Evolutionary conservation across 2,113 vertebrate species (phyloP), one percentile per base, ranked within the genome.

Genomic region (Microcebus tavaratra): DNA sequence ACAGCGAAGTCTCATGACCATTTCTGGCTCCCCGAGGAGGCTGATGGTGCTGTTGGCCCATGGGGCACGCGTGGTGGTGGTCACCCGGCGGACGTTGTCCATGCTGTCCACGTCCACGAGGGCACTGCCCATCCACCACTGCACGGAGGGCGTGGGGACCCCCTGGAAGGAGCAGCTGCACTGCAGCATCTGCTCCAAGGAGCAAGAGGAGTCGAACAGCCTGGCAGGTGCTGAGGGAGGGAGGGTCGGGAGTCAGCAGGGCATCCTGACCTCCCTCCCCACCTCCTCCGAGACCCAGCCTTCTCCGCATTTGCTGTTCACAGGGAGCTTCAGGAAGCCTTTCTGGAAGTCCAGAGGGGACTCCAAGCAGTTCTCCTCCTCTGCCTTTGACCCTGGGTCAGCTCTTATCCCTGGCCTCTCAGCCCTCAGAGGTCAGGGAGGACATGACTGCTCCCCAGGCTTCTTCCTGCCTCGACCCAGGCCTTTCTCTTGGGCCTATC

Each of bases 41-140:
- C 0, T 31, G 45, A 97, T 29, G 94, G 96, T 94, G 86, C 88
- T 97, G 55, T 95, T 95, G 88, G 57, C 59, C 97, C 96, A 97
- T 63, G 79, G 29, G 6, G 9, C 55, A 29, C 3, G 4, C 0
- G 5, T 25, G 63, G 5, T 63, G 4, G 55, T 75, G 15, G 42
- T 88, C 78, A 90, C 57, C 31, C 31, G 78, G 48, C 80, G n/a
- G 94, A n/a, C 10, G 12, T 3, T 18, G 3, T 57, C 5, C 18
- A 17, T 20, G 36, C 55, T 72, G 10, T 57, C 67, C 25, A 15
- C 9, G 39, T 0, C 27, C 76, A 87, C 73, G 2, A 36, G 81
- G 14, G 2, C 39, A 5, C 45, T 79, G 27, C 84, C 61, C 79
- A 97, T 0, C 79, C 81, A 17, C 96, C 96, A 96, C 73, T 13